Evolutionary conservation across 2,113 vertebrate genomes (phyloP).

Genomic region (Chionomys nivalis): DNA sequence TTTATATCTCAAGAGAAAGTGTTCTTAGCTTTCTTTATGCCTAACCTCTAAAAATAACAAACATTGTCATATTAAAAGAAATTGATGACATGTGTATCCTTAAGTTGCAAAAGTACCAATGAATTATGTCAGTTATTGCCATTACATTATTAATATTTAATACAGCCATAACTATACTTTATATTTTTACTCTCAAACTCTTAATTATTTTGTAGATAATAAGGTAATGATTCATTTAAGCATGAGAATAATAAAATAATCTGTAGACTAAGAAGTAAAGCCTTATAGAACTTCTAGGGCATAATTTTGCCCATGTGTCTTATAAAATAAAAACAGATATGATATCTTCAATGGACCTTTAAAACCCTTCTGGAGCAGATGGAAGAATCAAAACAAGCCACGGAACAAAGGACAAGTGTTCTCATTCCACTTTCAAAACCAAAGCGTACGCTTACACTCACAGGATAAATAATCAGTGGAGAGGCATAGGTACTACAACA

Average conservation of each 20-base stretch:
- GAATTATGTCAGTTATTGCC: not conserved
- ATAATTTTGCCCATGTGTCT: constrained; percentile 57
- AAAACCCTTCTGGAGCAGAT: constrained; percentile 47
- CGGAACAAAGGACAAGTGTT: not conserved
- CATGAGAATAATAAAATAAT: constrained; percentile 27
- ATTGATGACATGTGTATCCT: not conserved
- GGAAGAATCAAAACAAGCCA: constrained; percentile 21
- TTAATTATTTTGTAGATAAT: not conserved
- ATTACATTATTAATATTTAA: constrained; percentile 8
- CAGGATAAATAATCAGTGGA: not conserved
- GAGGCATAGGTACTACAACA: fast-evolving
- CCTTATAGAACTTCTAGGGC: constrained; percentile 49
- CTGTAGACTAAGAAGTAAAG: constrained; percentile 17
- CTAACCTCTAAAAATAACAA: not conserved
- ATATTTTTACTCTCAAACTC: not conserved
- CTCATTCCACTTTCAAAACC: constrained; percentile 3
- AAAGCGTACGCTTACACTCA: not conserved
- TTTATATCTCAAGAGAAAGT: not conserved
- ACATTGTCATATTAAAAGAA: not conserved
- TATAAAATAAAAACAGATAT: constrained; percentile 59
- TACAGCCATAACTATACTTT: not conserved
- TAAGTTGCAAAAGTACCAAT: constrained; percentile 47
- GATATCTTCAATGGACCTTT: constrained; percentile 60
- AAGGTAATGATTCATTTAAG: constrained; percentile 37
- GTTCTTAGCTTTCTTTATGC: not conserved